Evolutionary conservation across 1,140 invertebrate genomes (phyloP), one percentile per base, ranked within the genome.

Genomic region (Pentalonia nigronervosa): DNA sequence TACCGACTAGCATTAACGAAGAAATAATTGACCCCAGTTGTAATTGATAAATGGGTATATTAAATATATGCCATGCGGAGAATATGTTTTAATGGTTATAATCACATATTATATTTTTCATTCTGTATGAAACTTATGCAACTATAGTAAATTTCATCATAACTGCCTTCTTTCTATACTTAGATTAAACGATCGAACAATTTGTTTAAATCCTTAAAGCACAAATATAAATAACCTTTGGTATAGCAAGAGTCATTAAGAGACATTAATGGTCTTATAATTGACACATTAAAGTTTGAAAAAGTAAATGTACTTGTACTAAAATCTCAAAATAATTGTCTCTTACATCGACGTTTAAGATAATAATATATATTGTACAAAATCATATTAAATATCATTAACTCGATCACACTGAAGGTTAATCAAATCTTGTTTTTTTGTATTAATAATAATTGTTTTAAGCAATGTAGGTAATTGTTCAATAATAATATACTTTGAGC

Each of bases 371-470:
- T 30, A n/a, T 67, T 67, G 60, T 14, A 67, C 30, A n/a, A n/a
- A 67, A 11, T 67, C 25, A 87, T 87, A n/a, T 48, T 87, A 48
- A 14, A 47, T 87, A 87, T 87, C 7, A 34, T 53, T 87, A 53
- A 23, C 11, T 30, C 20, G 20, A 89, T 36, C 87, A 50, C n/a
- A 36, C 11, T 36, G 48, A 89, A 89, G 87, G 48, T 89, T 89
- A 36, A 89, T 87, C 20, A 36, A 34, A 48, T 48, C 45, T 88
- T 34, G 45, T 88, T 88, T 41, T 11, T 6, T 11, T 6, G 36
- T 84, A 84, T 88, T 88, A 88, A 48, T 36, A 83, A 83, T 83
- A 83, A 83, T 83, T 83, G 20, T 83, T 83, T 36, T 34, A 17
- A 2, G n/a, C 7, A 7, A 83, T 36, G n/a, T 36, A 36, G 11